Percentiles rank a stretch among this genome's conserved stretches.
These are phyloP conservation scores for Chlorodrepanis virens DNA, from an alignment of 2,113 vertebrate genomes.

Conservation along the genomic window DNA sequence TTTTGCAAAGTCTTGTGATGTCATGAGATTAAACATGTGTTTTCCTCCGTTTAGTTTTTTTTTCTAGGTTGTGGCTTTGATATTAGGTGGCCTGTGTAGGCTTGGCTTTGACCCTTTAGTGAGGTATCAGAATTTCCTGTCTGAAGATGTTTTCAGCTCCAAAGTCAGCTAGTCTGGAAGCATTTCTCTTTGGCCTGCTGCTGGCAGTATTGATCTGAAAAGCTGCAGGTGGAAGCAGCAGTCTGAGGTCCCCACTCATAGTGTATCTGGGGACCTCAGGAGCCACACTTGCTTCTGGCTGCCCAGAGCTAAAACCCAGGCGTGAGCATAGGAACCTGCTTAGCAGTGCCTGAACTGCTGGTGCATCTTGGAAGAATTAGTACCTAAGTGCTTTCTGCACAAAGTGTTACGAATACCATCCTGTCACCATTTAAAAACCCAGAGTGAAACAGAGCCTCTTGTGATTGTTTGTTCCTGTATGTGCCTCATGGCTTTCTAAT, in stretches of 20 bases:
- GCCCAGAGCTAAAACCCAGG: neutral
- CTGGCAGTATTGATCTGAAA: neutral
- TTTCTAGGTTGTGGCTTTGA: neutral
- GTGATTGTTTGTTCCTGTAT: neutral
- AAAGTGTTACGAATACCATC: neutral
- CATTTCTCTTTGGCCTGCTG: neutral
- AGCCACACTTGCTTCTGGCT: neutral
- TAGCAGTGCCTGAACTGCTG: neutral
- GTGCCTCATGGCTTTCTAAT: neutral
- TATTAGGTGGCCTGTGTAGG: accelerated
- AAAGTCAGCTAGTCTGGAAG: neutral
- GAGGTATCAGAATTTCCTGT: neutral
- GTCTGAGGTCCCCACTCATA: accelerated
- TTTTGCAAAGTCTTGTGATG: neutral
- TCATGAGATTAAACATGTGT: neutral
- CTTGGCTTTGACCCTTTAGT: neutral
- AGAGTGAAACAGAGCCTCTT: neutral
- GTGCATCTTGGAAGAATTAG: neutral
- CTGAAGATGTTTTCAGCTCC: neutral
- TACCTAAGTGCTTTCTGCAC: neutral
- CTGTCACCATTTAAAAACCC: neutral
- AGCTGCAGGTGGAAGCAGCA: neutral
- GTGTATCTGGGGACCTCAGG: accelerated
- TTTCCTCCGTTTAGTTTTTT: neutral
- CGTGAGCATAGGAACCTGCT: neutral